Base-by-base conservation (phyloP, 1,140 invertebrate genomes). In the Diabrotica undecimpunctata region DNA sequence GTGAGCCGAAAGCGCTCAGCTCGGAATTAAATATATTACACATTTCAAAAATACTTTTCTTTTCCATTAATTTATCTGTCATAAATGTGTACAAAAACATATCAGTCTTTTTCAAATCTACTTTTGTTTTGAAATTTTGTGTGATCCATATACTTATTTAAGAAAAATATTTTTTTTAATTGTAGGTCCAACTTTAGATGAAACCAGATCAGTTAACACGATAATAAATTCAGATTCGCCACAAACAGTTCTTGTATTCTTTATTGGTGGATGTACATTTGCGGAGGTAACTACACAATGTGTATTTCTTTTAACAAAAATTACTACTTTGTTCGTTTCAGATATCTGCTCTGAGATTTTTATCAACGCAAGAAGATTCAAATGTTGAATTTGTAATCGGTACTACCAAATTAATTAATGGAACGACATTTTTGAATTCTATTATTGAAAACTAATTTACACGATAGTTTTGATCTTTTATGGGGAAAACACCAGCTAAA, bases 181-280 rank as follows among this genome's bases (percentile, higher is more conserved):
- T 71, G 54, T 55, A 75, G 85, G 85, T 0, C 83, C 83, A 3
- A 82, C 83, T 5, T 72, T 87, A 51, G 86, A 87, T 70, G 85
- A 86, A 69, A 80, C 70, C 0, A 70, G 71, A 10, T 12, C 54
- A 54, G 39, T 71, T 3, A 52, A 60, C n/a, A 67, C 58, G 37
- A 74, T 53, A 68, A 57, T 25, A 71, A 46, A 72, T 55, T 83
- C 84, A 7, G 89, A 93, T 66, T 84, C 84, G 54, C 85, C 90
- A 0, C 86, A 86, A 74, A 87, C 95, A 0, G 89, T 96, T n/a
- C 78, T 98, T 6, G 93, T 98, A 0, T 95, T 97, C 76, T 97
- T 98, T 76, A 88, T 98, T 14, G 96, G 97, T 9, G 97, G 97
- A 4, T 96, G 95, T 76, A 99, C 96, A 0, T 97, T 91, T 83